Evolutionary conservation across 2,797 vertebrate species (phyloP).

Genomic region (Zenarchopterus dispar): DNA sequence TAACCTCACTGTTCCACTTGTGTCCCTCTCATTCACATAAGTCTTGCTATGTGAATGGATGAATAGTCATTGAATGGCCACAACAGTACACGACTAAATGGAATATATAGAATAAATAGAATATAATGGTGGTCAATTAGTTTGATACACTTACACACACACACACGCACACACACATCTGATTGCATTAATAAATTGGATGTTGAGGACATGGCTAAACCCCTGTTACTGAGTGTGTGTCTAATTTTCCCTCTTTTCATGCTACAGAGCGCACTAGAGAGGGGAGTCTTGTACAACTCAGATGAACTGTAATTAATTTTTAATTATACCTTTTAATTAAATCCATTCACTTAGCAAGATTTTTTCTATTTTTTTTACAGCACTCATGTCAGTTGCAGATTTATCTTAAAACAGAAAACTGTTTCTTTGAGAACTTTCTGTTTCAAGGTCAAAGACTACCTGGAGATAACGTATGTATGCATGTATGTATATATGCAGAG

Average conservation of each 20-base stretch:
- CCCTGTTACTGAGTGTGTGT: constrained; percentile 46
- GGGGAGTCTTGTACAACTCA: constrained; percentile 32
- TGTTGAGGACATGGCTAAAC: constrained; percentile 54
- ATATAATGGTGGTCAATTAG: constrained; percentile 10
- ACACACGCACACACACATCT: constrained; percentile 10
- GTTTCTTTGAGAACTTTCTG: constrained; percentile 7
- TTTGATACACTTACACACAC: constrained; percentile 8
- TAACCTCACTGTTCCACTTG: no score
- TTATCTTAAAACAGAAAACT: constrained; percentile 29
- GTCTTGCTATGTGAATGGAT: no score
- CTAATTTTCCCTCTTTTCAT: constrained; percentile 59
- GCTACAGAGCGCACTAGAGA: constrained; percentile 33
- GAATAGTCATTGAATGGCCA: no score
- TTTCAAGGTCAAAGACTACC: constrained; percentile 23
- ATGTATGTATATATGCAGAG: background rate
- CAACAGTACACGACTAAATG: constrained; percentile 25
- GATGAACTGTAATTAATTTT: constrained; percentile 66
- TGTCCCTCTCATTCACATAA: no score
- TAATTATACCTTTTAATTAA: constrained; percentile 68
- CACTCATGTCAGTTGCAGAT: constrained; percentile 3
- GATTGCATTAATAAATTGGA: constrained; percentile 62
- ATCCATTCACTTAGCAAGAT: constrained; percentile 28
- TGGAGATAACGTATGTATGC: background rate
- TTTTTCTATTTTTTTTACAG: no score
- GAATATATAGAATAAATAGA: constrained; percentile 34